A percentile compares a stretch with the other conserved stretches of the same genome.
Conservation (phyloP, 2,888 invertebrate species). For the Petrolisthes manimaculis region DNA sequence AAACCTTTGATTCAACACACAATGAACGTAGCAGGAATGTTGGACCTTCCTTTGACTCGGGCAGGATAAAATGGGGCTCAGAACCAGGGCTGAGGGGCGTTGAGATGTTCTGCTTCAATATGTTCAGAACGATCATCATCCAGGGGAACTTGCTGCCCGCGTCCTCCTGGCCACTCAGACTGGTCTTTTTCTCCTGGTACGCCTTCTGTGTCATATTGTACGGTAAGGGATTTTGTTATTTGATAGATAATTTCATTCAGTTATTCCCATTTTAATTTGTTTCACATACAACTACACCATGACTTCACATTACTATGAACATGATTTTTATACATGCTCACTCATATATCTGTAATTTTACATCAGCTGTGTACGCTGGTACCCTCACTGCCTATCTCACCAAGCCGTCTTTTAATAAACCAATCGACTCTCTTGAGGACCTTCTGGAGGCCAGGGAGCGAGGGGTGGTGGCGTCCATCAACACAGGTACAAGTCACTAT, state of each 20-base stretch:
- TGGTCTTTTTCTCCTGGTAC: slow-evolving; percentile 28
- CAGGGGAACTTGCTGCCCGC: slow-evolving; percentile 24
- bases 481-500: slow-evolving; percentile 7
- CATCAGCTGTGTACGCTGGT: neutral
- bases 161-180: slow-evolving; percentile 15
- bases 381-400: slow-evolving; percentile 34
- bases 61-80: no score
- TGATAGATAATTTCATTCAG: no score
- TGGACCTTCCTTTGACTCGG: no score
- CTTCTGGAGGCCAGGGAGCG: neutral
- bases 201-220: slow-evolving; percentile 27
- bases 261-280: no score
- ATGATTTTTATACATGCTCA: no score
- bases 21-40: no score
- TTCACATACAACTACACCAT: no score
- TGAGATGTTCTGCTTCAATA: slow-evolving; percentile 12
- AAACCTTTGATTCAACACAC: neutral
- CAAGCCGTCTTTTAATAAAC: slow-evolving; percentile 22
- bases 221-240: neutral
- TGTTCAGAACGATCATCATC: slow-evolving; percentile 4
- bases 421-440: slow-evolving; percentile 28
- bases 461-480: neutral
- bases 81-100: neutral
- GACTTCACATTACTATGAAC: no score
- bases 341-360: no score